A percentile compares a stretch with the other conserved stretches of the same genome.
Evolutionary conservation across 2,113 vertebrate genomes (phyloP).

Genomic region (Peromyscus polionotus): DNA sequence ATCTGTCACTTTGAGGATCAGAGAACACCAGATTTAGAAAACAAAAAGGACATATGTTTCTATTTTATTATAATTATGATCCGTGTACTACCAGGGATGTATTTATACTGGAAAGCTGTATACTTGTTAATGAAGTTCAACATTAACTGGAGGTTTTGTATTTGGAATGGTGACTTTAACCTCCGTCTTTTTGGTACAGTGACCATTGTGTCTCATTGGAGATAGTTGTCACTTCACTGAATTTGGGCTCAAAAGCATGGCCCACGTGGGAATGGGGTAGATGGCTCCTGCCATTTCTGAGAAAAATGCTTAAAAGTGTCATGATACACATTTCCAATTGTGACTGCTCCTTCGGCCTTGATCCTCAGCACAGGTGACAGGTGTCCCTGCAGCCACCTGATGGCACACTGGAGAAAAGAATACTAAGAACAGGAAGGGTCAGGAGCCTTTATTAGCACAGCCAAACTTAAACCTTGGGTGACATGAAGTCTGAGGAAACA

Average conservation of each 20-base stretch:
- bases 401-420: neutral
- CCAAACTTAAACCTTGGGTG: neutral
- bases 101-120: neutral
- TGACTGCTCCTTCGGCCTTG: neutral
- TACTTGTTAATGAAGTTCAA: neutral
- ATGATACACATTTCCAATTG: neutral
- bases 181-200: no score
- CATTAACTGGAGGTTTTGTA: neutral
- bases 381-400: neutral
- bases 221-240: rapidly evolving
- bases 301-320: neutral
- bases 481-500: neutral
- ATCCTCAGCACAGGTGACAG: neutral
- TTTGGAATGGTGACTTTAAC: neutral
- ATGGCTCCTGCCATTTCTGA: neutral
- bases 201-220: neutral
- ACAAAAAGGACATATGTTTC: neutral
- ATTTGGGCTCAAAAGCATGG: neutral
- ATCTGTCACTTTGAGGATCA: neutral
- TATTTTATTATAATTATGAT: neutral
- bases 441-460: neutral
- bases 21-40: neutral
- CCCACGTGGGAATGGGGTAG: neutral
- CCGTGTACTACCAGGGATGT: neutral
- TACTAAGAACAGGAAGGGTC: neutral